Percentiles rank a stretch among this genome's conserved stretches.
Conservation (phyloP, 2,797 vertebrate species). For the Lemur catta region DNA sequence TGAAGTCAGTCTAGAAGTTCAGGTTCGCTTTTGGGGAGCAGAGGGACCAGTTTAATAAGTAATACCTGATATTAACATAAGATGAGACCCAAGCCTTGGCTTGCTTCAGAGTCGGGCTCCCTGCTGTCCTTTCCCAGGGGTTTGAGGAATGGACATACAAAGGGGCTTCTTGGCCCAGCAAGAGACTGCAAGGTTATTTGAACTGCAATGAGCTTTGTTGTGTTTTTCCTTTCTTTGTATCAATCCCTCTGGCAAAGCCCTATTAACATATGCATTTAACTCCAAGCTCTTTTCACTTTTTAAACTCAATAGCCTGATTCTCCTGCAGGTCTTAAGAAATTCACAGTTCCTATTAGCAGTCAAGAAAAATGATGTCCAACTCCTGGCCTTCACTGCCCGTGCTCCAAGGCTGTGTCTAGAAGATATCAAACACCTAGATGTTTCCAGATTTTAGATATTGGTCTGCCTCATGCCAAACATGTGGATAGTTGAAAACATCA, state of each 20-base stretch:
- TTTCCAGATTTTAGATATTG: constrained; percentile 56
- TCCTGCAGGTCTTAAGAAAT: not conserved
- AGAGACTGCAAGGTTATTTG: not conserved
- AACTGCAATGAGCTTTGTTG: not conserved
- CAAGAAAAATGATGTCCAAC: not conserved
- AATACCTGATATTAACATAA: not conserved
- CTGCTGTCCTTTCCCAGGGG: not conserved
- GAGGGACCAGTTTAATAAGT: not conserved
- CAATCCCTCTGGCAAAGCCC: not conserved
- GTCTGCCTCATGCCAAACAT: constrained; percentile 66
- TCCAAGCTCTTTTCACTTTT: constrained; percentile 1
- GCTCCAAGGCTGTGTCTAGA: not conserved
- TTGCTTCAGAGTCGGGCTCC: not conserved
- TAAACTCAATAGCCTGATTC: not conserved
- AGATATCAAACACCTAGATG: constrained; percentile 58
- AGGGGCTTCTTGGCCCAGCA: not conserved
- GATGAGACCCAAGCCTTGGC: not conserved
- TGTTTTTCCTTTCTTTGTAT: not conserved
- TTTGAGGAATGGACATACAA: not conserved
- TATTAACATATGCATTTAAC: not conserved
- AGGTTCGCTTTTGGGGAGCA: not conserved
- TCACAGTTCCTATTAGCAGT: not conserved
- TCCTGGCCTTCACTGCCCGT: not conserved
- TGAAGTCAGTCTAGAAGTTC: constrained; percentile 6
- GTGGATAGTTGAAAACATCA: constrained; percentile 68